phyloP scores from a whole-genome alignment of 2,797 vertebrate genomes.

The Euphonia xanthogaster region DNA sequence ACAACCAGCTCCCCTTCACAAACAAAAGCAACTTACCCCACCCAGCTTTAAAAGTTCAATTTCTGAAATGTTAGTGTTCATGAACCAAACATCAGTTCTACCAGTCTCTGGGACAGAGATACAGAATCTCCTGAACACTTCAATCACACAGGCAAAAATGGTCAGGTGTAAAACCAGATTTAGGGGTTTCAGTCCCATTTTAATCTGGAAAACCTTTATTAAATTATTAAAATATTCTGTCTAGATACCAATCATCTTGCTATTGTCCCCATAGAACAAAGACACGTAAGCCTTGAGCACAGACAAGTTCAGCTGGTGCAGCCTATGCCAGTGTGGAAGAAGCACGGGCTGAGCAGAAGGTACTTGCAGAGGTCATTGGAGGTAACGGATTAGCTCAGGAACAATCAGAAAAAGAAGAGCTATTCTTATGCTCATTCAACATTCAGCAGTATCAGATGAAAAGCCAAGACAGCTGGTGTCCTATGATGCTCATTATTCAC shows the following conservation, averaged over 20 bases:
- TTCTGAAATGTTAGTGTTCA: neutral
- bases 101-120: neutral
- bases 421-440: constrained; percentile 46
- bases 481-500: neutral
- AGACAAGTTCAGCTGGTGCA: neutral
- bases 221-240: neutral
- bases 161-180: neutral
- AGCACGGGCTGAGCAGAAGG: neutral
- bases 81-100: neutral
- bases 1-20: neutral
- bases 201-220: neutral
- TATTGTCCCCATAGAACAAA: neutral
- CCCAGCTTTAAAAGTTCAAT: neutral
- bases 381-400: constrained; percentile 29
- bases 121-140: neutral
- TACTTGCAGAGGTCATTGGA: neutral
- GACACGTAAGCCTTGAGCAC: neutral
- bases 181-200: neutral
- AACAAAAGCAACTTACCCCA: neutral
- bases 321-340: neutral
- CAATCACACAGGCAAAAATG: neutral
- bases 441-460: constrained; percentile 44
- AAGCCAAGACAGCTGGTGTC: constrained; percentile 41
- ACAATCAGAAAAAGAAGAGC: constrained; percentile 1
- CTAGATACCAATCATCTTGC: neutral